These are phyloP conservation scores for Microcebus ravelobensis DNA, from an alignment of 2,113 vertebrate species.

Conservation along the genomic window DNA sequence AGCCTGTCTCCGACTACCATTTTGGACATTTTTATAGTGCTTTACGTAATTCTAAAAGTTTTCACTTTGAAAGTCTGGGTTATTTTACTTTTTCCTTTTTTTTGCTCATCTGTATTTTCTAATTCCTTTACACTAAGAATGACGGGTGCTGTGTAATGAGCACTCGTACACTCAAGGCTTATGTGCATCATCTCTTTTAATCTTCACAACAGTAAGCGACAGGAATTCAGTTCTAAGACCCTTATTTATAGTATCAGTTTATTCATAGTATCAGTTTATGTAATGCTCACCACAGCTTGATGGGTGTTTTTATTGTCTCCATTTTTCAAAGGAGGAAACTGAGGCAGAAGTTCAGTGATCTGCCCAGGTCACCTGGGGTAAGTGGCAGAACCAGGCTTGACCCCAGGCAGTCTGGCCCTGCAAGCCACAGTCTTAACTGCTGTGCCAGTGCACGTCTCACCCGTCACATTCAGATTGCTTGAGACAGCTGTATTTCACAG, in stretches of 20 bases:
- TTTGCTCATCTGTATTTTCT: background rate
- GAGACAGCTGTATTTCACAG: background rate
- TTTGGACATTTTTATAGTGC: background rate
- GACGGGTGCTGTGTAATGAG: background rate
- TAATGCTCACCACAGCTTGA: background rate
- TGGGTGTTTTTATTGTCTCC: background rate
- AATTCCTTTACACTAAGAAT: background rate
- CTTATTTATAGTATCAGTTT: too few species aligned
- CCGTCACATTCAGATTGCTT: background rate
- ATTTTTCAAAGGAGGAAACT: slow-evolving; percentile 6
- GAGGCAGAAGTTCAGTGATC: background rate
- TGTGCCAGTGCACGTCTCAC: background rate
- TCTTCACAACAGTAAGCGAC: background rate
- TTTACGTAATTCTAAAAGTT: slow-evolving; percentile 26
- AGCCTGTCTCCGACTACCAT: background rate
- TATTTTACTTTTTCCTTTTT: background rate
- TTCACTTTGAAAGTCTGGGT: background rate
- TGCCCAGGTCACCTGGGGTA: background rate
- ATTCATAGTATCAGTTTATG: background rate
- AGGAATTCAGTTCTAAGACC: background rate
- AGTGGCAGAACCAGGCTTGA: background rate
- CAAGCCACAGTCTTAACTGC: background rate
- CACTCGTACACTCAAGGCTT: background rate
- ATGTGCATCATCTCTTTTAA: background rate
- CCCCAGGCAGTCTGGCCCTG: background rate